Conservation (phyloP, 2,888 invertebrate genomes). For the Cylindroiulus punctatus region DNA sequence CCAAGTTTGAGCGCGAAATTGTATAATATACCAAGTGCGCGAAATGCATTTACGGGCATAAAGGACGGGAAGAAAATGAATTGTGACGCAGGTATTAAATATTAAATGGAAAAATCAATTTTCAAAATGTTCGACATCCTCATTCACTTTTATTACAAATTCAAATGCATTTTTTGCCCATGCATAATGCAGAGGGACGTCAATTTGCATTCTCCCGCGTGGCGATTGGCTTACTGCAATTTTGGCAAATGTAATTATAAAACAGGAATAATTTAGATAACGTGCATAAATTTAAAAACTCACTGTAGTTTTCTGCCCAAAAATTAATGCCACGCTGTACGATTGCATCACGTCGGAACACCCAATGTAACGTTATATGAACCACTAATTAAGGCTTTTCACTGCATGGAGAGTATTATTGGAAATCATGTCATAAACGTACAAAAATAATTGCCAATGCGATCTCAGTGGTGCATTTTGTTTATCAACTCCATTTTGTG, state of each 20-base stretch:
- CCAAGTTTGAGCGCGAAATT: constrained; percentile 20
- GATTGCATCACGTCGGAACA: too few species aligned
- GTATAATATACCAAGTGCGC: not conserved
- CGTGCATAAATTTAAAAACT: not conserved
- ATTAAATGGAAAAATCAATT: constrained; percentile 45
- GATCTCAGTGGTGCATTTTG: not conserved
- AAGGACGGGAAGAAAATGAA: constrained; percentile 24
- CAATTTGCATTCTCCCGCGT: constrained; percentile 5
- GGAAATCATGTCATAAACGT: not conserved
- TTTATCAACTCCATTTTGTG: not conserved
- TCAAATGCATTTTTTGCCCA: constrained; percentile 17
- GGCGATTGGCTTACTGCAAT: not conserved
- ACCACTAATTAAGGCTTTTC: too few species aligned
- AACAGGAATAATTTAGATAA: not conserved
- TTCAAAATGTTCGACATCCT: constrained; percentile 40
- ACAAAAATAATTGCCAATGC: not conserved
- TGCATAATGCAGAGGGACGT: constrained; percentile 1
- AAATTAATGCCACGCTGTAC: not conserved
- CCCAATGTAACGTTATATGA: too few species aligned
- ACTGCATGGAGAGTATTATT: too few species aligned
- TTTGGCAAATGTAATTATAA: not conserved
- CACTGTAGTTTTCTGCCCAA: not conserved
- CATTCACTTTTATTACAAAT: constrained; percentile 35
- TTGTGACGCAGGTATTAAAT: constrained; percentile 47
- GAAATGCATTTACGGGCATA: not conserved